These are phyloP conservation scores for Ophioderma brevispina DNA, from an alignment of 35 echinoderm and acorn worm genomes.

Conservation along the genomic window DNA sequence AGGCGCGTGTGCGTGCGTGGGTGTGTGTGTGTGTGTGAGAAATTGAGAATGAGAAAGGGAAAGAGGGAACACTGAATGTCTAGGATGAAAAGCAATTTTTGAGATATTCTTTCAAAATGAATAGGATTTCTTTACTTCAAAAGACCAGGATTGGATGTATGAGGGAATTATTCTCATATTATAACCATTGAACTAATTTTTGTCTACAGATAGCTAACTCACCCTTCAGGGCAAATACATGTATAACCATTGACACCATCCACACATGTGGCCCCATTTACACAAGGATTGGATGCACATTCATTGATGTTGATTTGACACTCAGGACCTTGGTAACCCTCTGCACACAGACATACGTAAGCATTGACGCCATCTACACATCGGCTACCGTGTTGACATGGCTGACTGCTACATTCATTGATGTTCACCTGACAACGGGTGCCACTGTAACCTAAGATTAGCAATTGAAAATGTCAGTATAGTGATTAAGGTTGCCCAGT, in stretches of 20 bases:
- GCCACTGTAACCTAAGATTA: slow-evolving; percentile 10
- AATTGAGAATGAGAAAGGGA: too few relatives aligned
- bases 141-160: too few relatives aligned
- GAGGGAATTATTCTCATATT: background rate
- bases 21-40: too few relatives aligned
- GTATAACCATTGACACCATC: background rate
- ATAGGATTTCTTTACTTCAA: too few relatives aligned
- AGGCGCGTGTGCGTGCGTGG: too few relatives aligned
- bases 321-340: slow-evolving; percentile 21
- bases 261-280: background rate
- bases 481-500: too few relatives aligned
- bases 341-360: slow-evolving; percentile 36
- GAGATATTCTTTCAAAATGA: too few relatives aligned
- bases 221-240: background rate
- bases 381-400: slow-evolving; percentile 43
- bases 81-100: too few relatives aligned
- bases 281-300: background rate
- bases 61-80: too few relatives aligned
- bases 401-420: slow-evolving; percentile 49
- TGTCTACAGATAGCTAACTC: background rate
- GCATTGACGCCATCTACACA: slow-evolving; percentile 43
- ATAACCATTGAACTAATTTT: background rate
- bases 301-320: slow-evolving; percentile 20
- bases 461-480: too few relatives aligned
- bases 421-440: slow-evolving; percentile 27